These are phyloP conservation scores for Heteromormyrus szaboi DNA, from an alignment of 2,797 vertebrate species.

Conservation along the genomic window DNA sequence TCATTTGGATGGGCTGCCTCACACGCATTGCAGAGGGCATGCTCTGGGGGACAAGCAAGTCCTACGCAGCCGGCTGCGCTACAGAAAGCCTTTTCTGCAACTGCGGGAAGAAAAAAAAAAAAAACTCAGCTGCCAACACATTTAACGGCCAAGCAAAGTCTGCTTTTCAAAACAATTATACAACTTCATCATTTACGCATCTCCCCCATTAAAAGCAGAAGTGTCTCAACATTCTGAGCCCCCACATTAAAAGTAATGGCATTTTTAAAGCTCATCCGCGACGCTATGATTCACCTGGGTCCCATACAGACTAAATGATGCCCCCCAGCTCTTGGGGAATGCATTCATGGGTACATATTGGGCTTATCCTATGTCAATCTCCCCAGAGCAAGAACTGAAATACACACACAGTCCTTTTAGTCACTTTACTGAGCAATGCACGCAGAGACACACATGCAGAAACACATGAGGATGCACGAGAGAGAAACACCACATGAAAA, in stretches of 20 bases:
- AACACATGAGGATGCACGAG: constrained; percentile 23
- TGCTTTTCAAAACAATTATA: background rate
- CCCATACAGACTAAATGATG: background rate
- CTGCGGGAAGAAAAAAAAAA: background rate
- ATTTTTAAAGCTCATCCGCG: background rate
- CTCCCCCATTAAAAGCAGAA: background rate
- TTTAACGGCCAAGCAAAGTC: background rate
- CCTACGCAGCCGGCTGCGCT: background rate
- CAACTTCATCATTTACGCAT: background rate
- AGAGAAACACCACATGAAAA: constrained; percentile 21
- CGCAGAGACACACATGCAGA: background rate
- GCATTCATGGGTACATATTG: background rate
- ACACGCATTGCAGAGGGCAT: background rate
- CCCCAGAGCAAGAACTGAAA: constrained; percentile 25
- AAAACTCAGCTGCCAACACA: background rate
- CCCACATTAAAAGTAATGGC: constrained; percentile 2
- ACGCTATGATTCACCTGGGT: background rate
- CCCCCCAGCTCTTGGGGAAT: background rate
- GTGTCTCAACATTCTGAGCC: background rate
- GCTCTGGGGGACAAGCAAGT: background rate
- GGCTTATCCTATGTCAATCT: background rate
- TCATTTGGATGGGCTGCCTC: background rate
- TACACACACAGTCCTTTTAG: constrained; percentile 18
- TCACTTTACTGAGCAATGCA: background rate
- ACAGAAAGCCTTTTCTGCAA: background rate